Evolutionary conservation across 2,797 vertebrate genomes (phyloP).

Genomic region (Oceanodroma leucorhoa): DNA sequence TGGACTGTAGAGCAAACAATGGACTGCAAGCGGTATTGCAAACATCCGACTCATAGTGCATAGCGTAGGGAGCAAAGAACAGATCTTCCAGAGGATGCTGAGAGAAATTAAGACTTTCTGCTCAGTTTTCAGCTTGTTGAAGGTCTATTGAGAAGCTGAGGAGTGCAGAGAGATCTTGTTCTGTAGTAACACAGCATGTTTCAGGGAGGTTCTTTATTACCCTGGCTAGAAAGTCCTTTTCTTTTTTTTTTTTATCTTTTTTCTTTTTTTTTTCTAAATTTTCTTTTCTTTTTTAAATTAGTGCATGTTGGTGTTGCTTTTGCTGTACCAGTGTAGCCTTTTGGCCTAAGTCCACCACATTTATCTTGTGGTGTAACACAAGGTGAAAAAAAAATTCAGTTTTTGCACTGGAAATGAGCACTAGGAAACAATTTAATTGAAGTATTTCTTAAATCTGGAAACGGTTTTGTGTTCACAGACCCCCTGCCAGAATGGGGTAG

Average conservation of each 20-base stretch:
- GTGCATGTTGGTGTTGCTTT: background rate
- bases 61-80: background rate
- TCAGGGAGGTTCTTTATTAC: background rate
- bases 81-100: background rate
- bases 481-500: background rate
- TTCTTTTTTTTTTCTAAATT: background rate
- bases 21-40: background rate
- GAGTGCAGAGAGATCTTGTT: background rate
- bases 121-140: background rate
- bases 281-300: background rate
- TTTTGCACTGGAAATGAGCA: background rate
- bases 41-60: accelerated
- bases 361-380: background rate
- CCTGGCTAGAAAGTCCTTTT: background rate
- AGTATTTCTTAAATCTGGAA: slow-evolving; percentile 57
- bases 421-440: slow-evolving; percentile 21
- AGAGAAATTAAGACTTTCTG: background rate
- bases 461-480: slow-evolving; percentile 46
- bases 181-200: background rate
- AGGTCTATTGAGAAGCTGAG: background rate
- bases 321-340: background rate
- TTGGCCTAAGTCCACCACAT: background rate
- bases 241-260: background rate
- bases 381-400: background rate
- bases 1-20: background rate